Percentiles rank a stretch among this genome's conserved stretches.
Conservation (phyloP, 2,797 vertebrate genomes). For the Diplodus sargus region DNA sequence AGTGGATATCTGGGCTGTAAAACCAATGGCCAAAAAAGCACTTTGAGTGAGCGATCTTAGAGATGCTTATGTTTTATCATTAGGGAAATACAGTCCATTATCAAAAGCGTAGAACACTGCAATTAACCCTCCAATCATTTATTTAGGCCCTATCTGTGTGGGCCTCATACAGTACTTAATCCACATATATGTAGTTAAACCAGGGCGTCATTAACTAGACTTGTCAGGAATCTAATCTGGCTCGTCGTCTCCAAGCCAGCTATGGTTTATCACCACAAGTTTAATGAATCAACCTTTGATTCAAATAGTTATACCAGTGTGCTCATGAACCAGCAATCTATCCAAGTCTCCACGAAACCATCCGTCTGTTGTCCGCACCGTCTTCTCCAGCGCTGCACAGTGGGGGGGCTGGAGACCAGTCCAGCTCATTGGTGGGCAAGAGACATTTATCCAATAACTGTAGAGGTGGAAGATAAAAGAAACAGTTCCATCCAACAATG, state of each 20-base stretch:
- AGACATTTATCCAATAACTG: background rate
- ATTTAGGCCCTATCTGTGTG: slow-evolving; percentile 68
- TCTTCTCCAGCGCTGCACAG: background rate
- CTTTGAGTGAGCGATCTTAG: slow-evolving; percentile 39
- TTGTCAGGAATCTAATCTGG: slow-evolving; percentile 53
- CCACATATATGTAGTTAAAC: slow-evolving; percentile 56
- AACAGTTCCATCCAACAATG: too few species aligned
- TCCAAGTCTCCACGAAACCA: slow-evolving; percentile 5
- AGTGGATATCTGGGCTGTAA: slow-evolving; percentile 41
- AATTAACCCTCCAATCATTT: slow-evolving; percentile 78
- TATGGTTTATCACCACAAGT: slow-evolving; percentile 38
- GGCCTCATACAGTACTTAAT: slow-evolving; percentile 60
- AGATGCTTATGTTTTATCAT: slow-evolving; percentile 72
- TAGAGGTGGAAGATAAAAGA: background rate
- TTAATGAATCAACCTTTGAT: slow-evolving; percentile 26
- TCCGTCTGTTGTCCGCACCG: slow-evolving; percentile 6
- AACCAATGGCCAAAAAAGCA: slow-evolving; percentile 52
- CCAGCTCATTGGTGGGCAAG: background rate
- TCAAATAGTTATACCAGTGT: slow-evolving; percentile 25
- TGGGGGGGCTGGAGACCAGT: background rate
- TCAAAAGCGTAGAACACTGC: slow-evolving; percentile 65
- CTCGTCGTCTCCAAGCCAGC: slow-evolving; percentile 40
- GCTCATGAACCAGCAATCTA: slow-evolving; percentile 22
- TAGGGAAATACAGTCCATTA: slow-evolving; percentile 68
- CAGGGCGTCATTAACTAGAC: slow-evolving; percentile 60